Evolutionary conservation across 2,113 vertebrate species (phyloP).

Genomic region (Corythornis vintsioides): DNA sequence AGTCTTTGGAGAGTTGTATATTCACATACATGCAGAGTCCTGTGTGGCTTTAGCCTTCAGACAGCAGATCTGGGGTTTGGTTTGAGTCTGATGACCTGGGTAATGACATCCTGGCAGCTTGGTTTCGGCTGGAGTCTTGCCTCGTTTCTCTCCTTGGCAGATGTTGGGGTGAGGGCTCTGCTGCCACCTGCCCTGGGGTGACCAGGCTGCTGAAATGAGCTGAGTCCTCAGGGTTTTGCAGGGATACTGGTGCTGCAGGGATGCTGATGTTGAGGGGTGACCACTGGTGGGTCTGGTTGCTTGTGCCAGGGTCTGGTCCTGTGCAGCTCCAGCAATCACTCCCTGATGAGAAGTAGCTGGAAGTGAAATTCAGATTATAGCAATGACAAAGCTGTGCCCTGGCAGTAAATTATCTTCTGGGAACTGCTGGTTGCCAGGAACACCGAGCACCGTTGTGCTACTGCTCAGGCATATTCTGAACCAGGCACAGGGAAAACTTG

Average conservation of each 20-base stretch:
- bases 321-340: not conserved
- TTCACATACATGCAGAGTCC: accelerated
- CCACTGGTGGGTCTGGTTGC: not conserved
- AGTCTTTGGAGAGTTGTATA: accelerated
- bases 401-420: not conserved
- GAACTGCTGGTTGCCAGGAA: not conserved
- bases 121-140: not conserved
- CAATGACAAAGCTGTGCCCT: not conserved
- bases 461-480: not conserved
- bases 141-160: not conserved
- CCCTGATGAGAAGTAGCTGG: not conserved
- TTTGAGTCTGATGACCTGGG: not conserved
- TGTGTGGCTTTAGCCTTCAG: not conserved
- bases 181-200: accelerated
- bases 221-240: not conserved
- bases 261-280: not conserved
- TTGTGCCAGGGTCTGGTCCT: accelerated
- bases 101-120: not conserved
- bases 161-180: not conserved
- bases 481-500: not conserved
- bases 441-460: accelerated
- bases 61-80: not conserved
- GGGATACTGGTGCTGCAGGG: not conserved
- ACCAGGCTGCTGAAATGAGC: not conserved
- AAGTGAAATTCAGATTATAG: not conserved